A percentile compares a stretch with the other conserved stretches of the same genome.
These are phyloP conservation scores for Gallinago stenura DNA, from an alignment of 2,797 vertebrate genomes.

Conservation along the genomic window DNA sequence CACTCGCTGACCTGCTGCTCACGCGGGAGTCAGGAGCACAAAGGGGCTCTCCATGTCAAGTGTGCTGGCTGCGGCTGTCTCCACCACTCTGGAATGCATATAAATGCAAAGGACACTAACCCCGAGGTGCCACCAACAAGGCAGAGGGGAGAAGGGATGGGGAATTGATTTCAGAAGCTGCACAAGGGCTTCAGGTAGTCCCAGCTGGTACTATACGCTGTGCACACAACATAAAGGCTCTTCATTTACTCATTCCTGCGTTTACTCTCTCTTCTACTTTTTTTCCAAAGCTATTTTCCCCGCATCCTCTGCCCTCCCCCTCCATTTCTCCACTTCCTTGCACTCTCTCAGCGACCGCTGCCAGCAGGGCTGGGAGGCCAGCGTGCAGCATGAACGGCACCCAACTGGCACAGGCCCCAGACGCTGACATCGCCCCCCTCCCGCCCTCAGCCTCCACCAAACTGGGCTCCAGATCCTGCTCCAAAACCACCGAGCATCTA, in stretches of 20 bases:
- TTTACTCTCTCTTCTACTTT: background rate
- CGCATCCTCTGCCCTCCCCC: background rate
- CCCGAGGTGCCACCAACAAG: conserved; percentile 47
- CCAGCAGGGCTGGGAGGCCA: background rate
- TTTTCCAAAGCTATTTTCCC: background rate
- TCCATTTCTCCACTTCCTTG: background rate
- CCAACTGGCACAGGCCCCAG: background rate
- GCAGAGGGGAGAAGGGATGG: background rate
- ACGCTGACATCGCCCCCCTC: background rate
- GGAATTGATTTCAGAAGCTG: background rate
- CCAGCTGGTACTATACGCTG: background rate
- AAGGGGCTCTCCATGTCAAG: conserved; percentile 77
- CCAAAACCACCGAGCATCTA: background rate
- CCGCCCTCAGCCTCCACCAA: background rate
- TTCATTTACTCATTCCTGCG: background rate
- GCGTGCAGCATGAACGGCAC: background rate
- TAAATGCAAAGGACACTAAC: conserved; percentile 57
- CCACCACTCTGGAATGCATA: conserved; percentile 58
- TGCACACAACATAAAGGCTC: background rate
- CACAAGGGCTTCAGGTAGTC: background rate
- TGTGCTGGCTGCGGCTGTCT: conserved; percentile 47
- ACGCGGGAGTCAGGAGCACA: conserved; percentile 66
- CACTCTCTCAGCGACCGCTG: background rate
- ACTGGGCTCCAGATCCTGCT: background rate
- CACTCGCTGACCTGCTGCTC: conserved; percentile 74